These are phyloP conservation scores for Micrasema longulum DNA, from an alignment of 1,140 invertebrate genomes.

Conservation along the genomic window DNA sequence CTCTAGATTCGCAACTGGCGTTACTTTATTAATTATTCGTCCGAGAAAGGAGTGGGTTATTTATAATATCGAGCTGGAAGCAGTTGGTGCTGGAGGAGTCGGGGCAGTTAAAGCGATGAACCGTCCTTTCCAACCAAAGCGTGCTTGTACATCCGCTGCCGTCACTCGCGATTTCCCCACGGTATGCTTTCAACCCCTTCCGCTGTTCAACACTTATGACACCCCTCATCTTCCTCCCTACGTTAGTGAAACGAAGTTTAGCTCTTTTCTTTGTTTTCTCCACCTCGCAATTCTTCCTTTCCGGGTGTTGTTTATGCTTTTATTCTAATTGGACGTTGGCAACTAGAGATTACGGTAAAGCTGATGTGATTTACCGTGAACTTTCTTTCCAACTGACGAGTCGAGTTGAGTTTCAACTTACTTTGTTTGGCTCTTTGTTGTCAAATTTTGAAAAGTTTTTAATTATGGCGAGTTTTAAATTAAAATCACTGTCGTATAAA, in stretches of 20 bases:
- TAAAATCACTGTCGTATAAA: conserved; percentile 13
- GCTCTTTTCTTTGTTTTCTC: conserved; percentile 31
- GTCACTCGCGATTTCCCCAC: conserved; percentile 33
- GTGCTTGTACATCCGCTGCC: conserved; percentile 15
- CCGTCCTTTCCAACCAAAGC: conserved; percentile 17
- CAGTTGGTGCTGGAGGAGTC: conserved; percentile 9
- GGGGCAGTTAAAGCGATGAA: conserved; percentile 13
- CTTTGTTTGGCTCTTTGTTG: conserved; percentile 6
- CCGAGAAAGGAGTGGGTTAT: conserved; percentile 1
- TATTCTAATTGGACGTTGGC: conserved; percentile 29
- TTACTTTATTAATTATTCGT: conserved; percentile 26
- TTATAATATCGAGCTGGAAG: conserved; percentile 24
- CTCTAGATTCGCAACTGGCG: not conserved
- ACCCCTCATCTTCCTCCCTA: not conserved
- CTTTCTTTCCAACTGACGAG: conserved; percentile 3
- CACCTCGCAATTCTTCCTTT: conserved; percentile 9
- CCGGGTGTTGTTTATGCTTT: conserved; percentile 36
- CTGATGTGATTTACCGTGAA: conserved; percentile 24
- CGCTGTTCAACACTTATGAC: conserved; percentile 27
- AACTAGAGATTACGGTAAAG: conserved; percentile 32
- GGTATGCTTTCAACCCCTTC: conserved; percentile 11
- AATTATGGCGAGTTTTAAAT: conserved; percentile 13
- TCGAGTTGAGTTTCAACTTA: not conserved
- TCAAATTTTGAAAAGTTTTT: conserved; percentile 14
- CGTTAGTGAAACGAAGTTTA: conserved; percentile 28